Evolutionary conservation across 2,797 vertebrate genomes (phyloP), one percentile per base, ranked within the genome.

Genomic region (Poliocrania exsul): DNA sequence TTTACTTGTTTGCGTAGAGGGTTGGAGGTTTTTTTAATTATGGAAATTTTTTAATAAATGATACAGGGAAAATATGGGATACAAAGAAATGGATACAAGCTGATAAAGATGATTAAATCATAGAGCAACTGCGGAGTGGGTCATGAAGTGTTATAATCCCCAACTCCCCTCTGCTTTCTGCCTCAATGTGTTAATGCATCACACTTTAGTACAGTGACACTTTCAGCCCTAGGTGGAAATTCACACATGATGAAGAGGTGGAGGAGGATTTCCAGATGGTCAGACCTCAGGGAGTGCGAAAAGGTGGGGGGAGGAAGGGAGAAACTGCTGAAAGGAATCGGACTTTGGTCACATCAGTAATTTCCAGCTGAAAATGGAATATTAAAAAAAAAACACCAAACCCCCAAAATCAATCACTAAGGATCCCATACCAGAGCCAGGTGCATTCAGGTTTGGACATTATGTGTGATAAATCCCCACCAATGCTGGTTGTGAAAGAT

Each of bases 191-290:
- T 97, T 96, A 96, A 96, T 96, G 96, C 96, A 97, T 96, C 96
- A 96, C 95, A 95, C 96, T 97, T 97, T 96, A 95, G 95, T 96
- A 95, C 96, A 92, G 95, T 96, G 96, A 96, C 91, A 97, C 96
- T 97, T 97, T 97, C 96, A 97, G 96, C 96, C 96, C 95, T 96
- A 96, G 96, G 96, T 97, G 96, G 96, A 97, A 97, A 96, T 95
- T 97, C 96, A 97, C 96, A 97, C 96, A 96, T 97, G 96, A 97
- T 96, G 96, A 97, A 97, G 96, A 97, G 95, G 95, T 95, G 95
- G 95, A 96, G 96, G 96, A 96, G 96, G 96, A 96, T 96, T 97
- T 97, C 96, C 96, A 97, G 96, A 96, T 96, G 96, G 95, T 96
- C 96, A 96, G 96, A 96, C 96, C 96, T 96, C 92, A 86, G 96